Percentiles rank a stretch among this genome's conserved stretches.
Evolutionary conservation across 2,888 invertebrate genomes (phyloP).

Genomic region (Dioctria linearis): DNA sequence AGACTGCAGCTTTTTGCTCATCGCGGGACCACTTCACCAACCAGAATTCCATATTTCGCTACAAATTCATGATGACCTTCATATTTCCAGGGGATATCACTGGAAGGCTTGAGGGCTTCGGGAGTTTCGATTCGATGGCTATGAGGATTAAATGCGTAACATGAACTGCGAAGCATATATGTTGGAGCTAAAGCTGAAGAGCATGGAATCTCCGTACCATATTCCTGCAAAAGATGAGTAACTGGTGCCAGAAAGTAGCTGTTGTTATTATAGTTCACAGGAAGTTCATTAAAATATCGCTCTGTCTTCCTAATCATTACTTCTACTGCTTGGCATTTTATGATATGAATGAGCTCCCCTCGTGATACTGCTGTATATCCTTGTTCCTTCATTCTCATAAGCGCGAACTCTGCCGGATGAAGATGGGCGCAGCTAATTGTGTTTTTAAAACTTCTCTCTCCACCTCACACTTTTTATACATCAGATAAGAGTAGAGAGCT

Average conservation of each 20-base stretch:
- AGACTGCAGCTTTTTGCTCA: too few species aligned
- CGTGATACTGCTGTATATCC: slow-evolving; percentile 3
- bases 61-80: not conserved
- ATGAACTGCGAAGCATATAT: not conserved
- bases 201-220: not conserved
- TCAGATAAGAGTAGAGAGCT: too few species aligned
- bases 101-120: not conserved
- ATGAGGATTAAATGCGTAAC: not conserved
- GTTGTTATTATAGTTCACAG: not conserved
- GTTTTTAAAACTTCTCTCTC: not conserved
- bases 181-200: too few species aligned
- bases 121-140: not conserved
- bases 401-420: not conserved
- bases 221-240: not conserved
- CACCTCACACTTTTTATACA: not conserved
- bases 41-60: too few species aligned
- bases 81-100: not conserved
- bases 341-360: not conserved
- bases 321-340: slow-evolving; percentile 14
- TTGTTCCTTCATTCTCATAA: not conserved
- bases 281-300: slow-evolving; percentile 7
- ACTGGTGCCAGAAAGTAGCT: slow-evolving; percentile 9
- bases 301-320: not conserved
- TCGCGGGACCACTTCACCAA: too few species aligned
- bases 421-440: not conserved